Base-by-base conservation (phyloP, 2,113 vertebrate genomes). In the Brachypteracias leptosomus region DNA sequence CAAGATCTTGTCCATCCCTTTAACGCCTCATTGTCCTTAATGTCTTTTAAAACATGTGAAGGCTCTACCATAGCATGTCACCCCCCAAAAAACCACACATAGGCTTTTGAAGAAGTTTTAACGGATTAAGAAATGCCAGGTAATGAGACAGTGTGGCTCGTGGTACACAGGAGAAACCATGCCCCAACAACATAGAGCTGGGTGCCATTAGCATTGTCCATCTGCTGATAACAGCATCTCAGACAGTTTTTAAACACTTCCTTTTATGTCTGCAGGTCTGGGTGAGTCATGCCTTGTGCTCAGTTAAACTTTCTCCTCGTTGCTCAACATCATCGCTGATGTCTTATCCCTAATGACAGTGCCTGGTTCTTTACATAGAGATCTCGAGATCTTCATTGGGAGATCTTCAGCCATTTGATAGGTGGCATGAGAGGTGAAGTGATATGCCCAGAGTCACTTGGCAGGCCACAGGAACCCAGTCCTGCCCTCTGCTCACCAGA, bases 281-380 rank as follows among this genome's bases (percentile, higher is more conserved):
- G 35, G 44, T 95, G 93, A 96, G 77, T 93, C 90, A 95, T 42
- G 65, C 40, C 82, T 87, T 87, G 79, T 65, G 65, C 92, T 93
- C 90, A 59, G 85, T 93, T 94, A 84, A 95, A 93, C 83, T 93
- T 96, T 96, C 90, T 95, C 76, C 57, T 86, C 33, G 7, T 95
- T 96, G 90, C 93, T 86, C 73, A 96, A 92, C 57, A 46, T 55
- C 26, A 19, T 8, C 68, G 65, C 44, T 17, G 16, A 47, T 47
- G 46, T 47, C 57, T 55, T 24, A 19, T 9, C 68, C 65, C 47
- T 95, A 94, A 92, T 78, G 77, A 91, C 40, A 67, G 93, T 44
- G 58, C 74, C 62, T 76, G 74, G 62, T 29, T 93, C 68, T 94
- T 78, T 31, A 63, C 31, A 52, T 0, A 38, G 31, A 44, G 59